Percentiles rank a stretch among this genome's conserved stretches.
Evolutionary conservation across 2,888 invertebrate species (phyloP).

Genomic region (Parelbella ahira): DNA sequence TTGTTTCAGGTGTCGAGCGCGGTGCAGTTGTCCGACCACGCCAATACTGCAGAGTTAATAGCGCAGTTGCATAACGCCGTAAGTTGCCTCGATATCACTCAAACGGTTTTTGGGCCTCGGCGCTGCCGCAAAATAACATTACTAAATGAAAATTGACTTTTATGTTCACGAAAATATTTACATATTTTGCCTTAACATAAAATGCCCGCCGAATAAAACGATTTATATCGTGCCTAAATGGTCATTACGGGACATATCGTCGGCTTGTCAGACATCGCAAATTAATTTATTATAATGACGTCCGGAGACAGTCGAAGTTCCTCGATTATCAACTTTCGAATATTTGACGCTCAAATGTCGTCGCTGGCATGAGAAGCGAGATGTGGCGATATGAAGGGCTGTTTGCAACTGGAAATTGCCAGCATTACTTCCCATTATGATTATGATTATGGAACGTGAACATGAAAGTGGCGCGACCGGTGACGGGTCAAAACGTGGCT

Average conservation of each 20-base stretch:
- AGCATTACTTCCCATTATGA: constrained; percentile 67
- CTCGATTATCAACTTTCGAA: constrained; percentile 43
- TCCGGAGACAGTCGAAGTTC: constrained; percentile 9
- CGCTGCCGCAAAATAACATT: constrained; percentile 1
- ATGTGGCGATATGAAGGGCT: constrained; percentile 56
- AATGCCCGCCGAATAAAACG: too few species aligned
- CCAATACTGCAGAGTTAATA: constrained; percentile 60
- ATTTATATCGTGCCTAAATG: constrained; percentile 2
- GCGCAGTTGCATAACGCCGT: constrained; percentile 63
- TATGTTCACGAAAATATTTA: too few species aligned
- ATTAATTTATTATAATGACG: constrained; percentile 14
- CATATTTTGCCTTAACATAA: too few species aligned
- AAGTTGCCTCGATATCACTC: constrained; percentile 36
- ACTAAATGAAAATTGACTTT: constrained; percentile 6
- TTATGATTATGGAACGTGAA: constrained; percentile 56
- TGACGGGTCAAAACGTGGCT: constrained; percentile 49
- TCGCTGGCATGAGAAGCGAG: constrained; percentile 42
- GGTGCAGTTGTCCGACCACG: constrained; percentile 61
- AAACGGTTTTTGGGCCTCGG: constrained; percentile 5
- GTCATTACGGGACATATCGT: constrained; percentile 5
- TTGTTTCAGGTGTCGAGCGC: constrained; percentile 71
- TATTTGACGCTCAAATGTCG: constrained; percentile 38
- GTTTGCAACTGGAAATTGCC: constrained; percentile 59
- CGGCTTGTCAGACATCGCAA: not conserved
- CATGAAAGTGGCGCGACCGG: constrained; percentile 60